Base-by-base conservation (phyloP, 2,797 vertebrate genomes). In the Gallirallus australis region DNA sequence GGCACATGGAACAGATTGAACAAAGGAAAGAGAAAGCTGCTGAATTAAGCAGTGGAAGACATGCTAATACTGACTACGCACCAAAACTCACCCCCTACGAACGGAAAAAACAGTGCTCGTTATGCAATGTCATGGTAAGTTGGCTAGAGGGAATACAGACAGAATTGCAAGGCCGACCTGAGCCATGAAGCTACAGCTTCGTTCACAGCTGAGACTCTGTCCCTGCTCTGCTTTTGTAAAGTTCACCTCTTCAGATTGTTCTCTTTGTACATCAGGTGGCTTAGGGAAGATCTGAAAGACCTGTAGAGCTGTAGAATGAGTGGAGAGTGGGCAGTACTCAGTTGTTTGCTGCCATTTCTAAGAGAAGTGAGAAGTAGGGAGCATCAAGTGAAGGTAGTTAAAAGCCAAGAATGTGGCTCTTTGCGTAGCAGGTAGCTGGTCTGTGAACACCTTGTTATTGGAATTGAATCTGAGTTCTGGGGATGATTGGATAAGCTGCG, bases 1-100 rank as follows among this genome's bases (percentile, higher is more conserved):
- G 99, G 87, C 99, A 99, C 97, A 99, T 99, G 99, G 99, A 99
- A 96, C 99, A 99, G 97, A 99, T 99, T 7, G 99, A 99, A 93
- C 99, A 99, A 94, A 98, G 99, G 65, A 99, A 99, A 96, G 99
- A 99, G 97, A 99, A 99, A 83, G 99, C 99, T 20, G 99, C 99
- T 4, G 99, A 99, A 93, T 97, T 99, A 89, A 99, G 99, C 95
- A 99, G 99, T 35, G 99, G 99, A 23, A 98, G 99, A 82, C 99
- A 99, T 39, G 99, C 99, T 63, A 99, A 98, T 89, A 99, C 99
- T 1, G 99, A 99, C 97, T 99, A 99, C 33, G 99, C 99, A 48
- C 99, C 99, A 40, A 99, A 99, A 95, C 98, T 99, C 63, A 99
- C 99, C 20, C 99, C 99, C 0, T 99, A 99, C 4, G 99, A 99